A percentile compares a stretch with the other conserved stretches of the same genome.
Conservation (phyloP, 2,888 invertebrate genomes). For the Salpingus planirostris region DNA sequence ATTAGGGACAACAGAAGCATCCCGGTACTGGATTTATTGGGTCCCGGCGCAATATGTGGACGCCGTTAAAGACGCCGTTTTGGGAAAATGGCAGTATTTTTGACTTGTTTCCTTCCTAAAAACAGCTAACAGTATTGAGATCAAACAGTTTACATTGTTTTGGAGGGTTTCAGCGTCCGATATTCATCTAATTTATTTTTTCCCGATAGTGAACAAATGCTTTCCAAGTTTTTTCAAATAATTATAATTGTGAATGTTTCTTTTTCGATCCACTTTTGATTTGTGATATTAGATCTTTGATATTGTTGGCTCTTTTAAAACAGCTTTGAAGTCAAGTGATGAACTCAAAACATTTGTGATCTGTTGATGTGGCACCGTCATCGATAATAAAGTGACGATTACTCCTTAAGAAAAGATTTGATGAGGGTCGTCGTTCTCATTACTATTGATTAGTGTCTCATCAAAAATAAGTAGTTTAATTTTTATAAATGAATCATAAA, state of each 20-base stretch:
- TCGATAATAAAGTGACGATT: too few species aligned
- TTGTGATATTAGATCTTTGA: conserved; percentile 12
- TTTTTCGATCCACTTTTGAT: too few species aligned
- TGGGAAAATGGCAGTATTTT: conserved; percentile 78
- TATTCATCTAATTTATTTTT: too few species aligned
- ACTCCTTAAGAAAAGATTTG: too few species aligned
- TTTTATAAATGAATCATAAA: too few species aligned
- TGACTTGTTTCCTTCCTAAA: conserved; percentile 38
- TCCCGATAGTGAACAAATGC: conserved; percentile 12
- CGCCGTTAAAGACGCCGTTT: conserved; percentile 82
- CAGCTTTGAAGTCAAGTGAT: too few species aligned
- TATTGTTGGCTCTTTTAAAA: conserved; percentile 15
- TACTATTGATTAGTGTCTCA: too few species aligned
- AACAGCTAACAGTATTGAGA: conserved; percentile 16
- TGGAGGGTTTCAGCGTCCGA: too few species aligned
- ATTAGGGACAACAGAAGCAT: conserved; percentile 84
- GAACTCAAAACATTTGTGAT: too few species aligned
- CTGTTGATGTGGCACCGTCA: too few species aligned
- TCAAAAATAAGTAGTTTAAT: too few species aligned
- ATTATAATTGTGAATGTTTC: conserved; percentile 6
- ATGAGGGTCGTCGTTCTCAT: too few species aligned
- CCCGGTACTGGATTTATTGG: conserved; percentile 91
- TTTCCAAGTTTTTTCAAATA: conserved; percentile 6
- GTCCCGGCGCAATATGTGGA: conserved; percentile 85
- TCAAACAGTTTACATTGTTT: conserved; percentile 7